phyloP scores from a whole-genome alignment of 2,888 invertebrate species.

The Physocephala rufipes region DNA sequence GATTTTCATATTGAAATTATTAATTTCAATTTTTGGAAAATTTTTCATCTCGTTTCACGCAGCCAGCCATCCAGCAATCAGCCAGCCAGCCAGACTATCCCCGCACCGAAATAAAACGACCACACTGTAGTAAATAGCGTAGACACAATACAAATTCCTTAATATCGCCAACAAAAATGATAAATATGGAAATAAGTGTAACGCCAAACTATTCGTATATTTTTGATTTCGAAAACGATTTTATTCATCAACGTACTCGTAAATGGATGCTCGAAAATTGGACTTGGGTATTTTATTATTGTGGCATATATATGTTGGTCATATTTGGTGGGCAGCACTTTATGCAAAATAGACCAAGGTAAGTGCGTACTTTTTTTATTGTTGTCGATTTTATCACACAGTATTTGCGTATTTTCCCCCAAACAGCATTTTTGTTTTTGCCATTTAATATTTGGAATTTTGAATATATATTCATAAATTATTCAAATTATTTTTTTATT shows the following conservation, averaged over 20 bases:
- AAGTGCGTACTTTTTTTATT: conserved; percentile 53
- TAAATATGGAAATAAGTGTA: conserved; percentile 70
- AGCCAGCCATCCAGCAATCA: no score
- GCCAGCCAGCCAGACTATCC: not conserved
- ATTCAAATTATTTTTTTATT: not conserved
- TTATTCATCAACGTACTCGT: conserved; percentile 86
- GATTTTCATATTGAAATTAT: no score
- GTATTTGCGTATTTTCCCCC: not conserved
- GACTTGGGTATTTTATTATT: conserved; percentile 88
- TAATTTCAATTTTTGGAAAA: not conserved
- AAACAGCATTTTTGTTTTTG: not conserved
- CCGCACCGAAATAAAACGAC: not conserved
- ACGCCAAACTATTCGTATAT: conserved; percentile 92
- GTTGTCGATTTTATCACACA: not conserved
- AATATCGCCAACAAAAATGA: conserved; percentile 47
- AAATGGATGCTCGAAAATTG: conserved; percentile 97
- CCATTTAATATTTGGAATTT: no score
- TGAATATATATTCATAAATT: no score
- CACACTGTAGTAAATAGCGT: not conserved
- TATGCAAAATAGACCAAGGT: conserved; percentile 90
- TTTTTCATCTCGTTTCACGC: no score
- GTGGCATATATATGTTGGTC: conserved; percentile 90
- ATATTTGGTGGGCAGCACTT: conserved; percentile 93
- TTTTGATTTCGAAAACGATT: conserved; percentile 95
- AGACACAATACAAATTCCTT: not conserved